Evolutionary conservation across 35 echinoderm and acorn worm genomes (phyloP).

Genomic region (Apostichopus parvimensis): DNA sequence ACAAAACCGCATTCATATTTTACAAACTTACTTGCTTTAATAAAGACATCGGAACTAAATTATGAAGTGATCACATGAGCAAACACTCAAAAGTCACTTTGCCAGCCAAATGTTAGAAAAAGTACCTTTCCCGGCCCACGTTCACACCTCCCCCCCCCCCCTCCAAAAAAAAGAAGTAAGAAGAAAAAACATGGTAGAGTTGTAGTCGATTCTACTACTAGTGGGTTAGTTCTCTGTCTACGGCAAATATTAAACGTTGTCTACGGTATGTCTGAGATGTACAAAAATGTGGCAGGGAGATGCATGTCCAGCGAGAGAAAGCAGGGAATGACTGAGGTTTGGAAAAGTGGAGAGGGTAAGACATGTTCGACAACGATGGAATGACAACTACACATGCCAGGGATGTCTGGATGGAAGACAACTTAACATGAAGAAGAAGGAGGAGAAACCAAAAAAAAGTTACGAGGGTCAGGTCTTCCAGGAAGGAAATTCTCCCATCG

Average conservation of each 20-base stretch:
- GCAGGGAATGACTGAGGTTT: neutral
- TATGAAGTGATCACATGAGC: no score
- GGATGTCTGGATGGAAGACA: neutral
- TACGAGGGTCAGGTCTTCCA: constrained; percentile 45
- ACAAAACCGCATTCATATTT: no score
- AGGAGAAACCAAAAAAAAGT: neutral
- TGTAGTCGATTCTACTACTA: neutral
- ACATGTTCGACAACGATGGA: neutral
- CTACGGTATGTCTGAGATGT: neutral
- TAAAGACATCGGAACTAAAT: no score
- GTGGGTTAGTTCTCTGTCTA: neutral
- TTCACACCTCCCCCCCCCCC: no score
- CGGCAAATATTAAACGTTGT: neutral
- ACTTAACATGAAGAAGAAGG: neutral
- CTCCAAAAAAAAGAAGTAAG: no score
- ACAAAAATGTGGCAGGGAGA: neutral
- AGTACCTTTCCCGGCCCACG: no score
- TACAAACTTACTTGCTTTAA: no score
- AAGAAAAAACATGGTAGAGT: no score
- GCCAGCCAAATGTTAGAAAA: no score
- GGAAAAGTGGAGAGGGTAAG: neutral
- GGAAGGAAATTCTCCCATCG: neutral
- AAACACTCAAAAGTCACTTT: no score
- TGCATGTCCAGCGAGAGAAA: neutral
- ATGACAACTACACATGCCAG: neutral